Conservation (phyloP, 2,888 invertebrate genomes). For the Cacoxenus indagator region DNA sequence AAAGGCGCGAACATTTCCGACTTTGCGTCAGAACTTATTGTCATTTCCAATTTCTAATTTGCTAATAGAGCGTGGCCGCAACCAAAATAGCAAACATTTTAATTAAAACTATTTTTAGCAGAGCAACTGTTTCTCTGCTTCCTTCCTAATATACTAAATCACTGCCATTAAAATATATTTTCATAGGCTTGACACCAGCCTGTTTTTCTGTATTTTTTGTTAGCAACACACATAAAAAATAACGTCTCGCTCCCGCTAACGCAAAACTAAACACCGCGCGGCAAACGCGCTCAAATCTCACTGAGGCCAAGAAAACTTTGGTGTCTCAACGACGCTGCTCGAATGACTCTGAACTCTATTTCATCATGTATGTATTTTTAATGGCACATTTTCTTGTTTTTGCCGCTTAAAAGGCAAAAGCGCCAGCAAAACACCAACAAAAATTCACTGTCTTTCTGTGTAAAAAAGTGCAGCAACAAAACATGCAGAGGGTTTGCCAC, state of each 20-base stretch:
- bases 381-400: slow-evolving; percentile 18
- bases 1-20: neutral
- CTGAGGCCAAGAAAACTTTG: slow-evolving; percentile 55
- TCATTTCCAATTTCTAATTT: neutral
- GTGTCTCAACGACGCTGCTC: slow-evolving; percentile 17
- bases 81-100: slow-evolving; percentile 20
- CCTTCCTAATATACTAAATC: neutral
- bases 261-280: slow-evolving; percentile 46
- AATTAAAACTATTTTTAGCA: slow-evolving; percentile 13
- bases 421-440: too few species aligned
- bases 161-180: slow-evolving; percentile 9
- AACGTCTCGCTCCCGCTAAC: neutral
- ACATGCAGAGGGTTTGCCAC: neutral
- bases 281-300: slow-evolving; percentile 59
- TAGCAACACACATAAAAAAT: slow-evolving; percentile 37
- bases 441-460: slow-evolving; percentile 5
- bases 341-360: slow-evolving; percentile 57
- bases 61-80: neutral
- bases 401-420: neutral
- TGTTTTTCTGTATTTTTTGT: slow-evolving; percentile 23
- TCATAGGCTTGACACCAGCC: neutral
- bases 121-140: slow-evolving; percentile 4
- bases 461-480: neutral
- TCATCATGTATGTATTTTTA: slow-evolving; percentile 23
- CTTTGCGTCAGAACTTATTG: neutral